These are phyloP conservation scores for Macrocentrus cingulum DNA, from an alignment of 1,140 invertebrate species.

Conservation along the genomic window DNA sequence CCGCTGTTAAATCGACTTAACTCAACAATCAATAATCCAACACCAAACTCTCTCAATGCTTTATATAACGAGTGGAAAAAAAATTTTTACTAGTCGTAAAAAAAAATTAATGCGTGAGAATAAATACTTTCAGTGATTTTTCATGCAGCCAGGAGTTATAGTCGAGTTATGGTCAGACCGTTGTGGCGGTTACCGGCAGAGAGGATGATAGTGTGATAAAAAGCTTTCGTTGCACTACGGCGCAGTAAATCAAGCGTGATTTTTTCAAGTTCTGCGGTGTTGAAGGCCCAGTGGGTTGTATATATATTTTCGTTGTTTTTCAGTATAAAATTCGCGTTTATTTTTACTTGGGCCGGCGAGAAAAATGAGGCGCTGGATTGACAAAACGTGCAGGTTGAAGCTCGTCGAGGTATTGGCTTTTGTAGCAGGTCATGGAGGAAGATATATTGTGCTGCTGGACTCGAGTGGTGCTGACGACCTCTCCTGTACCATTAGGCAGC, in stretches of 20 bases:
- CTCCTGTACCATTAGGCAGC: slow-evolving; percentile 5
- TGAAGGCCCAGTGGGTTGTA: not conserved
- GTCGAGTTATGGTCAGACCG: slow-evolving; percentile 12
- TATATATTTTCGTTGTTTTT: not conserved
- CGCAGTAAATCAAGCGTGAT: slow-evolving; percentile 13
- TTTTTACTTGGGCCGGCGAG: too few relatives aligned
- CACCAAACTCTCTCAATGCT: too few relatives aligned
- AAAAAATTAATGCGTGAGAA: not conserved
- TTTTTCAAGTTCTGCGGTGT: slow-evolving; percentile 3
- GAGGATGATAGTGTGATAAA: slow-evolving; percentile 11
- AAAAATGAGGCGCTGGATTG: slow-evolving; percentile 8
- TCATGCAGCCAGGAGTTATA: slow-evolving; percentile 11
- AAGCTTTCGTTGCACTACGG: not conserved
- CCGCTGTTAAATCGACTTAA: too few relatives aligned
- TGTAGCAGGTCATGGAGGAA: not conserved
- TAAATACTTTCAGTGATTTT: not conserved
- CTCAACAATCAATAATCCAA: too few relatives aligned
- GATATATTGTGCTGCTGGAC: not conserved
- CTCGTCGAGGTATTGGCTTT: not conserved
- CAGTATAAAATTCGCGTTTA: too few relatives aligned
- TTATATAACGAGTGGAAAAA: too few relatives aligned
- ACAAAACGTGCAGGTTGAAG: not conserved
- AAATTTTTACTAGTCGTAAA: not conserved
- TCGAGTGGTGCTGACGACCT: slow-evolving; percentile 15
- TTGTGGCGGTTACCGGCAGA: not conserved